These are phyloP conservation scores for Toxostoma redivivum DNA, from an alignment of 2,113 vertebrate genomes.

Conservation along the genomic window DNA sequence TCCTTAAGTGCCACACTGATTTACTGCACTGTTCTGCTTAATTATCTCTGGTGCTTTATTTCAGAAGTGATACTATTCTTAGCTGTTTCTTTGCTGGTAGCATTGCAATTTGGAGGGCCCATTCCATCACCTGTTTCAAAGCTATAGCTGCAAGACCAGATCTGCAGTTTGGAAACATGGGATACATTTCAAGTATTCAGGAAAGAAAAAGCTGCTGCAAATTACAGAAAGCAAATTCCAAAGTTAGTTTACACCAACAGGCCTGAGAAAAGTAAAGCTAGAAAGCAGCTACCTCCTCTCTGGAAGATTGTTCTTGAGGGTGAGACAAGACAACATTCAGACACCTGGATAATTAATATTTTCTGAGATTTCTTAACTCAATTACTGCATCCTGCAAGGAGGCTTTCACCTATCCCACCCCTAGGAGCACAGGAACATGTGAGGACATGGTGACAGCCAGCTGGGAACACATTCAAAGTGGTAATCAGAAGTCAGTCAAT, in stretches of 20 bases:
- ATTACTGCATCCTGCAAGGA: not conserved
- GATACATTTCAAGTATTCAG: not conserved
- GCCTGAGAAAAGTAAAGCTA: not conserved
- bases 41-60: slow-evolving; percentile 1
- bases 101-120: not conserved
- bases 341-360: not conserved
- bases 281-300: not conserved
- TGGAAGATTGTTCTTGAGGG: not conserved
- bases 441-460: not conserved
- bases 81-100: not conserved
- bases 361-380: not conserved
- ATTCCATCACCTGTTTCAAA: not conserved
- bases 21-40: not conserved
- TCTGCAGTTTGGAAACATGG: not conserved
- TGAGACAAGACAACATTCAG: not conserved
- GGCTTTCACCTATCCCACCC: not conserved
- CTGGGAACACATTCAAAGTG: not conserved
- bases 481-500: not conserved
- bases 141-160: not conserved
- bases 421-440: not conserved
- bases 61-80: not conserved
- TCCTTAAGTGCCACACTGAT: slow-evolving; percentile 25
- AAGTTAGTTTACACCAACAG: not conserved
- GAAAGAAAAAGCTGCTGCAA: not conserved
- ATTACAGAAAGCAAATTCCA: not conserved